Evolutionary conservation across 1,140 invertebrate species (phyloP).

Genomic region (Lepidurus couesii): DNA sequence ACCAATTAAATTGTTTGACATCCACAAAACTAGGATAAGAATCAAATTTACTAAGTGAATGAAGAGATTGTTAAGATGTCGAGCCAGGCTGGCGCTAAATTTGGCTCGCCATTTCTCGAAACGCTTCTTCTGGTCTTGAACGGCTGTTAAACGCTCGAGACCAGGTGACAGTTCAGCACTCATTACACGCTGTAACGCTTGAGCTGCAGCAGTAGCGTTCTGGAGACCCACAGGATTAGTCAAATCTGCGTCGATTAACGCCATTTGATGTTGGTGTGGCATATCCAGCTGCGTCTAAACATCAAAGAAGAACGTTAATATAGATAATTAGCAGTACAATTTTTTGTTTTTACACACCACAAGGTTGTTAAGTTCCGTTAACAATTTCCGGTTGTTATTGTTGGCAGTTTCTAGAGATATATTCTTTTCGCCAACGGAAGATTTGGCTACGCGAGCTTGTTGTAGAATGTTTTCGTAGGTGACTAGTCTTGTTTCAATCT

Average conservation of each 20-base stretch:
- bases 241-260: slow-evolving; percentile 68
- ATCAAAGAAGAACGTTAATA: slow-evolving; percentile 8
- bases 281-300: slow-evolving; percentile 66
- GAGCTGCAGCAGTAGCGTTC: slow-evolving; percentile 70
- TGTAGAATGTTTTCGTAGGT: slow-evolving; percentile 71
- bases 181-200: slow-evolving; percentile 69
- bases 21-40: background rate
- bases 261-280: slow-evolving; percentile 59
- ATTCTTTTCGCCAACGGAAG: slow-evolving; percentile 89
- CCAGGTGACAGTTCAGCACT: slow-evolving; percentile 55
- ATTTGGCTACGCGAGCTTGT: slow-evolving; percentile 75
- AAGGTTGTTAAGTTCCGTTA: slow-evolving; percentile 71
- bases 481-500: slow-evolving; percentile 65
- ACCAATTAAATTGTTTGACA: background rate
- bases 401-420: slow-evolving; percentile 78
- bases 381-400: slow-evolving; percentile 70
- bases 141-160: slow-evolving; percentile 65
- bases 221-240: slow-evolving; percentile 64
- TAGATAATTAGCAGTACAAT: background rate
- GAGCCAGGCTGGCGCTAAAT: slow-evolving; percentile 72
- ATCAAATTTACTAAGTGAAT: slow-evolving; percentile 67
- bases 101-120: slow-evolving; percentile 70
- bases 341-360: slow-evolving; percentile 56
- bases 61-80: slow-evolving; percentile 88
- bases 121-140: slow-evolving; percentile 79